A percentile compares a stretch with the other conserved stretches of the same genome.
Evolutionary conservation across 2,797 vertebrate genomes (phyloP).

Genomic region (Catamblyrhynchus diadema): DNA sequence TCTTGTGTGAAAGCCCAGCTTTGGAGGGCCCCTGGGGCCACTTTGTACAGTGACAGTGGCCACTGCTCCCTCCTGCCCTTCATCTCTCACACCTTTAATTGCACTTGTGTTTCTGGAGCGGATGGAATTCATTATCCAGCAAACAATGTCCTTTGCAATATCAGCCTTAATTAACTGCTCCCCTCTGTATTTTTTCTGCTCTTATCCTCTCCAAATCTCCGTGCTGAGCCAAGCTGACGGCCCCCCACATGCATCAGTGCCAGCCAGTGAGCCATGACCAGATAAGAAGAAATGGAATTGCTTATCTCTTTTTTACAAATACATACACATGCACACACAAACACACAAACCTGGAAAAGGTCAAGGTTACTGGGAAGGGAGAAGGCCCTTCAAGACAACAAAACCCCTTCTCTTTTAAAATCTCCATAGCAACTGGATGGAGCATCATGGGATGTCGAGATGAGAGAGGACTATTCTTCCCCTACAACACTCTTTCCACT

Average conservation of each 20-base stretch:
- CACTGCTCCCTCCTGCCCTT: not conserved
- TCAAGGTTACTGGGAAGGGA: conserved; percentile 78
- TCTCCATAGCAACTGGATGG: conserved; percentile 78
- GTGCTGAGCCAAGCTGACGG: conserved; percentile 38
- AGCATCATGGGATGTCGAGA: conserved; percentile 71
- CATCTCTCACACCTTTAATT: conserved; percentile 67
- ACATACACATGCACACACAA: not conserved
- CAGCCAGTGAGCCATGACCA: conserved; percentile 68
- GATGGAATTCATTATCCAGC: conserved; percentile 75
- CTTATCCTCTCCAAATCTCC: conserved; percentile 71
- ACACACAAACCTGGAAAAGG: conserved; percentile 69
- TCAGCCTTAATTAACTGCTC: conserved; percentile 77
- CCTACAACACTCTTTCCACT: conserved; percentile 75
- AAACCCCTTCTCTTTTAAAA: conserved; percentile 61
- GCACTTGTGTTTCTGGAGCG: conserved; percentile 60
- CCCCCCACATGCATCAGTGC: conserved; percentile 63
- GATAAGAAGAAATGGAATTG: conserved; percentile 81
- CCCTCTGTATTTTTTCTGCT: conserved; percentile 58
- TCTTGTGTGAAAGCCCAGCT: not conserved
- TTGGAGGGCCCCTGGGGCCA: not conserved
- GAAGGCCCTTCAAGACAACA: conserved; percentile 73
- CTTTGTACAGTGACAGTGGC: not conserved
- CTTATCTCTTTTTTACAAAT: conserved; percentile 69
- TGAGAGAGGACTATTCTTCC: conserved; percentile 71
- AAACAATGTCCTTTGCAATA: conserved; percentile 74